Conservation (phyloP, 2,888 invertebrate genomes). For the Branchipolynoe longqiensis region DNA sequence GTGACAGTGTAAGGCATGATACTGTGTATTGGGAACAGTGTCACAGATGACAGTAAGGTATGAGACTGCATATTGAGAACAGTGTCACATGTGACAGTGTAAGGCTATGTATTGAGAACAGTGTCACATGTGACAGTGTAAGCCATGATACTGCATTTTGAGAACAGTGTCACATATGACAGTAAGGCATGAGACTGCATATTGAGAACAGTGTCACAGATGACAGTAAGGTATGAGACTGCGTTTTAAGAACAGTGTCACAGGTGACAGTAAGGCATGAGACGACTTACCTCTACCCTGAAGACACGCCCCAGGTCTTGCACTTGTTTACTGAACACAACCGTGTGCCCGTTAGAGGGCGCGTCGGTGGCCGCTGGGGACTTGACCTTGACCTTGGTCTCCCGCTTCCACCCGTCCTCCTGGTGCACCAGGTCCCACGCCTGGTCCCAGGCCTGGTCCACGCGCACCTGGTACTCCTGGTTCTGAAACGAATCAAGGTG, state of each 20-base stretch:
- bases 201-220: too few relatives aligned
- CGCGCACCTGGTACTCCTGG: not conserved
- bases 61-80: too few relatives aligned
- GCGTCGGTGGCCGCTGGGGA: not conserved
- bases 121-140: too few relatives aligned
- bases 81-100: too few relatives aligned
- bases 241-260: not conserved
- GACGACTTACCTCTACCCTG: slow-evolving; percentile 49
- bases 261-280: too few relatives aligned
- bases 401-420: slow-evolving; percentile 45
- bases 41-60: too few relatives aligned
- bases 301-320: slow-evolving; percentile 27
- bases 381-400: slow-evolving; percentile 28
- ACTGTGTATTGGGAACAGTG: too few relatives aligned
- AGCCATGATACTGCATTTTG: too few relatives aligned
- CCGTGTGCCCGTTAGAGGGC: not conserved
- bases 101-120: too few relatives aligned
- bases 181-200: too few relatives aligned
- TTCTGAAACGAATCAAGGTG: slow-evolving; percentile 17
- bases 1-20: too few relatives aligned
- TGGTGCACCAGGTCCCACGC: slow-evolving; percentile 37
- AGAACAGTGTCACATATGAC: too few relatives aligned
- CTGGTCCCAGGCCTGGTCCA: slow-evolving; percentile 17
- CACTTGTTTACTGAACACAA: not conserved
- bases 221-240: not conserved